Percentiles rank a stretch among this genome's conserved stretches.
phyloP scores from a whole-genome alignment of 1,140 invertebrate species.

The Calliopsis andreniformis region DNA sequence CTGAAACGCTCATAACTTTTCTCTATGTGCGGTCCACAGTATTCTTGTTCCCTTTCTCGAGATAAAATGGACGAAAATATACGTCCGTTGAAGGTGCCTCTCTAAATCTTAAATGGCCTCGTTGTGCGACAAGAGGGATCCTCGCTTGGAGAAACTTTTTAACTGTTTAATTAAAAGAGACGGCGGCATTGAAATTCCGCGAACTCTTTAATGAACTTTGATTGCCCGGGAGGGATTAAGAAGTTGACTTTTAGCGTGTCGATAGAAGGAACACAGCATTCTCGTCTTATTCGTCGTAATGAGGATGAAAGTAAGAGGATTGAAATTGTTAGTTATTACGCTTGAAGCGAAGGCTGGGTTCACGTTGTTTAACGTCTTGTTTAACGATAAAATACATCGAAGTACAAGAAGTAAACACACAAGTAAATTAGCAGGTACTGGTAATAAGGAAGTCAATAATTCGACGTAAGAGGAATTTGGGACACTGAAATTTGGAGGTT shows the following conservation, averaged over 20 bases:
- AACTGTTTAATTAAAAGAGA: constrained; percentile 28
- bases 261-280: neutral
- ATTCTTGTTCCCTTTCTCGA: constrained; percentile 4
- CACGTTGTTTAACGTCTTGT: too few species aligned
- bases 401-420: too few species aligned
- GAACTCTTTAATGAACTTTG: constrained; percentile 8
- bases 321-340: too few species aligned
- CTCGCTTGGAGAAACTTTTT: neutral
- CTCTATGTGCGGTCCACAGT: constrained; percentile 2
- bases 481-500: too few species aligned
- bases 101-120: constrained; percentile 46
- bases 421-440: too few species aligned
- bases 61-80: constrained; percentile 52
- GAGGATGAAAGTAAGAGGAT: too few species aligned
- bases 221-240: neutral
- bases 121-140: neutral
- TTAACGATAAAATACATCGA: too few species aligned
- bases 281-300: too few species aligned
- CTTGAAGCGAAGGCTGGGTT: too few species aligned
- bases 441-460: too few species aligned
- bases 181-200: constrained; percentile 3
- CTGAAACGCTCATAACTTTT: constrained; percentile 61
- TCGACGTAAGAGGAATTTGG: too few species aligned
- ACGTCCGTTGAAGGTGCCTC: constrained; percentile 12
- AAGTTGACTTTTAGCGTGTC: neutral